Base-by-base conservation (phyloP, 1,140 invertebrate genomes). In the Eurytemora carolleeae region DNA sequence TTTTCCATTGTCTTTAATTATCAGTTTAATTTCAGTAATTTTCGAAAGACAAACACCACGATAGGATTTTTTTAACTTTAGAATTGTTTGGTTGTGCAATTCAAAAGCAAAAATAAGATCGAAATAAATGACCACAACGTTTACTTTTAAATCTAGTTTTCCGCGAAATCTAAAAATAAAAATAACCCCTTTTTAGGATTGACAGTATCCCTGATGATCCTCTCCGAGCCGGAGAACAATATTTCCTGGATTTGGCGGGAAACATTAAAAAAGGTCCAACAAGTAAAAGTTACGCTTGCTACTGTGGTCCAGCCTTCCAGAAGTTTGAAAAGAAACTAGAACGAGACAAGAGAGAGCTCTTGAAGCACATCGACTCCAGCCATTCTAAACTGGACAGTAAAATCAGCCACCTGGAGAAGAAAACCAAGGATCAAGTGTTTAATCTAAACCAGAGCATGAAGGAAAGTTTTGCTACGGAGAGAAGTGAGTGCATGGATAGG, bases 201-300 rank as follows among this genome's bases (percentile, higher is more conserved):
- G 84, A 88, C 70, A 85, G 85, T 12, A 71, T 92, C 62, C 87
- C 88, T 44, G 77, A 82, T 67, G 87, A 90, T 71, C 86, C 87
- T 0, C 73, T 94, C 1, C 80, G 80, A 65, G 82, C 83, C 65
- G 91, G 91, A 18, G 87, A 93, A 71, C 89, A 95, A 69, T 95
- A 95, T 72, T 97, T 85, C 72, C 76, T 93, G 58, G 91, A 96
- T 71, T 75, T 97, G 59, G 89, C 88, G n/a, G 91, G 92, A 1
- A 93, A 95, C 69, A 92, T 97, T 59, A 82, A 87, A 66, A 94
- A 95, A 73, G 90, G 91, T 2, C 89, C 89, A 0, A 81, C 92
- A 12, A 88, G 89, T 1, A 84, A 89, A 7, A 85, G 86, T 0
- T 85, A 87, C 67, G 84, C 84, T 1, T 87, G 85, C 69, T 85